These are phyloP conservation scores for Drosophila murphyi DNA, from an alignment of 1,140 invertebrate genomes.

Conservation along the genomic window DNA sequence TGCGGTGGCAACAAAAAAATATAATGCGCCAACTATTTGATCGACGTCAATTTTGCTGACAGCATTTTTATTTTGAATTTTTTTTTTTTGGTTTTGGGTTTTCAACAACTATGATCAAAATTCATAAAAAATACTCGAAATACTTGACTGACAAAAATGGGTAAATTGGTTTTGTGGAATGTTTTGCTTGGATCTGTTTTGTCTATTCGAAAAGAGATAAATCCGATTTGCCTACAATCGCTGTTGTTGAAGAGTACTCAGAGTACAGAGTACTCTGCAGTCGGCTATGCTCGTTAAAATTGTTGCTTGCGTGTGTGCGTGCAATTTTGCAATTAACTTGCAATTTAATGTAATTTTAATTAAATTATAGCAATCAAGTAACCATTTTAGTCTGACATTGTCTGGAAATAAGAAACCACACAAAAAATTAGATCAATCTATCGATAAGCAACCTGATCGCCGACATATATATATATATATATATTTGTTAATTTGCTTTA, in stretches of 20 bases:
- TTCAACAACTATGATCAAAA: constrained; percentile 45
- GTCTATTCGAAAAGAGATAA: too few relatives aligned
- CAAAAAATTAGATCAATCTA: not conserved
- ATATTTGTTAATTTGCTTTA: not conserved
- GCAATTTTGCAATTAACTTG: constrained; percentile 62
- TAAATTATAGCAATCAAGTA: constrained; percentile 52
- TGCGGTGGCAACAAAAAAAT: constrained; percentile 47
- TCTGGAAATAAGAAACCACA: not conserved
- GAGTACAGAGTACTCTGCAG: not conserved
- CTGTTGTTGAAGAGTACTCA: too few relatives aligned
- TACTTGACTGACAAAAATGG: too few relatives aligned
- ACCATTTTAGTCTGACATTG: constrained; percentile 24
- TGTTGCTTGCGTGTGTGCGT: constrained; percentile 13
- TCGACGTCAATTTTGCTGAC: constrained; percentile 14
- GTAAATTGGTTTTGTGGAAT: too few relatives aligned
- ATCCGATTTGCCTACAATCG: too few relatives aligned
- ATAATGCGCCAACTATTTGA: constrained; percentile 62
- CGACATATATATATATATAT: too few relatives aligned
- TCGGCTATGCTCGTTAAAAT: constrained; percentile 37
- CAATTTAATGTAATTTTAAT: constrained; percentile 64
- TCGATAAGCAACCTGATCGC: not conserved
- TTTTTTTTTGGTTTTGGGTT: constrained; percentile 14
- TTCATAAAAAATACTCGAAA: constrained; percentile 39
- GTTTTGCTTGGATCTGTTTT: too few relatives aligned
- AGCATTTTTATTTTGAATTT: not conserved